phyloP scores from a whole-genome alignment of 2,888 invertebrate genomes.

The Imbricaverruca yamaguchii region DNA sequence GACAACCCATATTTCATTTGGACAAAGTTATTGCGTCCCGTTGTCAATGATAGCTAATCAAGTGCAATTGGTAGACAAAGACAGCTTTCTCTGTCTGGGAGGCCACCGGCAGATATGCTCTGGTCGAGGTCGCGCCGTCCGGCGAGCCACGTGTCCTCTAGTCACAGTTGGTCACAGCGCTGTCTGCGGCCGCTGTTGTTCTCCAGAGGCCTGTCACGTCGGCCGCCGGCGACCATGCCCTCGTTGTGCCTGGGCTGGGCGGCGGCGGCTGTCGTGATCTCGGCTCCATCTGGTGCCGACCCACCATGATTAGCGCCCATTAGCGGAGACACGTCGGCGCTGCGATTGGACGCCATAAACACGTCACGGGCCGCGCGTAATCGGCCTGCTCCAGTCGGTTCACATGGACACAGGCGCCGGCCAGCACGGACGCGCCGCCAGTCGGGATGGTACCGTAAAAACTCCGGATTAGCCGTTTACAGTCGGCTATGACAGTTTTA shows the following conservation, averaged over 20 bases:
- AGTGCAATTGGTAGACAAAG: slow-evolving; percentile 13
- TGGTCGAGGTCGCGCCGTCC: background rate
- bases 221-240: too few species aligned
- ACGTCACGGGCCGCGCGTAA: background rate
- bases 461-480: slow-evolving; percentile 11
- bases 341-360: background rate
- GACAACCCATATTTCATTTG: slow-evolving; percentile 13
- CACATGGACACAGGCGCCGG: background rate
- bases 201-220: too few species aligned
- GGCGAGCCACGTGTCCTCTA: background rate
- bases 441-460: background rate
- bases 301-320: background rate
- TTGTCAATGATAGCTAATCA: slow-evolving; percentile 10
- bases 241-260: too few species aligned
- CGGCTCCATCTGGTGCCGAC: background rate
- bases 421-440: background rate
- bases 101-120: background rate
- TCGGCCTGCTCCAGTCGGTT: background rate
- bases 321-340: background rate
- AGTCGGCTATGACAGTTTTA: slow-evolving; percentile 10
- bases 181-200: too few species aligned
- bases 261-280: background rate
- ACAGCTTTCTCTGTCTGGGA: background rate
- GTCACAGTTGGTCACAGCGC: background rate
- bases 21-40: background rate